phyloP scores from a whole-genome alignment of 2,113 vertebrate species.

The Dendrocopos noguchii region DNA sequence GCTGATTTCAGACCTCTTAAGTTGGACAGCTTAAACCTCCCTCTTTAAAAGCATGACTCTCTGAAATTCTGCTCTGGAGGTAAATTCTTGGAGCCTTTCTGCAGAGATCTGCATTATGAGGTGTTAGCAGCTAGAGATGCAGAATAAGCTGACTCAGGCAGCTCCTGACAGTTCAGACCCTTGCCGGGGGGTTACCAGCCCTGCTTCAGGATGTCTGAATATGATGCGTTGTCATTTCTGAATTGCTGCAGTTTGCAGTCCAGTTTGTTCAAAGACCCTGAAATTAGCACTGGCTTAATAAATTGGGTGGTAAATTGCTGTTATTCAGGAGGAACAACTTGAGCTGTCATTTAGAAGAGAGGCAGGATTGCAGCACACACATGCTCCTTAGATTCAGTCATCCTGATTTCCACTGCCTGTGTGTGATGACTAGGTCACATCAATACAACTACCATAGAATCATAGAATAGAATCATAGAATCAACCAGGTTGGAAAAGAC shows the following conservation, averaged over 20 bases:
- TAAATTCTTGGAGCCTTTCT: neutral
- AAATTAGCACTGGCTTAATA: neutral
- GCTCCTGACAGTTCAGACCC: neutral
- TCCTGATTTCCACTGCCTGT: neutral
- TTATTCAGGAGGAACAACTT: neutral
- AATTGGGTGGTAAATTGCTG: neutral
- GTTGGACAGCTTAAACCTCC: neutral
- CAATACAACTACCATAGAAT: accelerated
- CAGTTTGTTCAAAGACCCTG: neutral
- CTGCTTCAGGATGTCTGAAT: neutral
- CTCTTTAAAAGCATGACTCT: neutral
- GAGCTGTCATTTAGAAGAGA: neutral
- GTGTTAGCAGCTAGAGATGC: neutral
- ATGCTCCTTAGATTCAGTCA: neutral
- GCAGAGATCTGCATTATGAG: neutral
- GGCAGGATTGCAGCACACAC: neutral
- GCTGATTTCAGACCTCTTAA: neutral
- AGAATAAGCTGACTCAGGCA: conserved; percentile 18
- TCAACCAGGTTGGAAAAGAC: too few species aligned
- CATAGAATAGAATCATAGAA: neutral
- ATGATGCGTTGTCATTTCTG: neutral
- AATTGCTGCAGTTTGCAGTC: conserved; percentile 30
- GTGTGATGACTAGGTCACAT: neutral
- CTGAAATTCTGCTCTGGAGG: neutral
- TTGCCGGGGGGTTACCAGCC: neutral